phyloP scores from a whole-genome alignment of 1,140 invertebrate species.

The Varroa destructor region DNA sequence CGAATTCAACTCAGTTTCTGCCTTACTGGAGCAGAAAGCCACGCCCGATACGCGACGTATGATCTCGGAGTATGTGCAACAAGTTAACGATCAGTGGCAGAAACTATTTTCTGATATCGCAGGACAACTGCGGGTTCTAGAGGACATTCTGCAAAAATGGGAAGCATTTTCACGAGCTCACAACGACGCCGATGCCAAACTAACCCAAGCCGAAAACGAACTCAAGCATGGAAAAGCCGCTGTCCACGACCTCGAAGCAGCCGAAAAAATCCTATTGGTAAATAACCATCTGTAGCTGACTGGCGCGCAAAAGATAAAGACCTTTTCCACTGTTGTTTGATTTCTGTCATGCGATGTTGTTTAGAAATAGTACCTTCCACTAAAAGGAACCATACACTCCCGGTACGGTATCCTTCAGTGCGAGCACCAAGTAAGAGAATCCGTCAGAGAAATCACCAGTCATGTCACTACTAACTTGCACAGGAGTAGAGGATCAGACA shows the following conservation, averaged over 20 bases:
- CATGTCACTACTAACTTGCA: too few relatives aligned
- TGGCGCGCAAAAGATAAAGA: too few relatives aligned
- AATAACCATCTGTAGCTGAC: too few relatives aligned
- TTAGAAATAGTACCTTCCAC: too few relatives aligned
- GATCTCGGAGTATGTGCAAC: slow-evolving; percentile 50
- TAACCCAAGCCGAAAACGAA: slow-evolving; percentile 25
- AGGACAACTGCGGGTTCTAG: slow-evolving; percentile 49
- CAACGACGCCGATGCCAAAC: slow-evolving; percentile 29
- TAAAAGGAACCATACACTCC: too few relatives aligned
- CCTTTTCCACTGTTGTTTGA: too few relatives aligned
- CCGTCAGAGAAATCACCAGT: too few relatives aligned
- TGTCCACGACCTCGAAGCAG: slow-evolving; percentile 23
- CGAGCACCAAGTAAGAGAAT: too few relatives aligned
- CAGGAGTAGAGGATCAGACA: too few relatives aligned
- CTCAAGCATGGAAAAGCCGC: slow-evolving; percentile 22
- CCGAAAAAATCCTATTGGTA: not conserved
- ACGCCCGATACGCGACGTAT: slow-evolving; percentile 49
- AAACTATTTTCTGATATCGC: slow-evolving; percentile 55
- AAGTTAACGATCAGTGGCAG: slow-evolving; percentile 59
- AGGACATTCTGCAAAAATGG: slow-evolving; percentile 57
- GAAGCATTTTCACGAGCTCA: slow-evolving; percentile 42
- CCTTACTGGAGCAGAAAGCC: slow-evolving; percentile 51
- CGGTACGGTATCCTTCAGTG: too few relatives aligned
- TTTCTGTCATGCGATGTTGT: too few relatives aligned
- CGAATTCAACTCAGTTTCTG: slow-evolving; percentile 51